Conservation (phyloP, 2,113 vertebrate genomes). For the Hemibagrus wyckioides region DNA sequence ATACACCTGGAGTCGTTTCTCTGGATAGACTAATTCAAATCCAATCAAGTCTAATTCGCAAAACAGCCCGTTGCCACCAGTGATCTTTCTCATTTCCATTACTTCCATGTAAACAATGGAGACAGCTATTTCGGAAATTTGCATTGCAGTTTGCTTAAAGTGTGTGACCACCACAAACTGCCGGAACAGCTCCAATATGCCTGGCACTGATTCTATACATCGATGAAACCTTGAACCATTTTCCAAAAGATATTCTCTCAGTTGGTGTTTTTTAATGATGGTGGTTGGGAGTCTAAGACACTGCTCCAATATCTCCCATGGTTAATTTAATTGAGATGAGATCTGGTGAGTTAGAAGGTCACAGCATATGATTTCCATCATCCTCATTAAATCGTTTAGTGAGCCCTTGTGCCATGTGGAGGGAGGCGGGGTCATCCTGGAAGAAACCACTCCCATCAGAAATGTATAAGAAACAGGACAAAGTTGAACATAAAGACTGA, state of each 20-base stretch:
- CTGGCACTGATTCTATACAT: background rate
- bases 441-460: background rate
- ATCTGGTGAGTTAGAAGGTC: background rate
- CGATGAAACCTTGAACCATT: background rate
- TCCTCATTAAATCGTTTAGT: background rate
- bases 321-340: background rate
- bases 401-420: background rate
- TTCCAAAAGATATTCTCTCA: background rate
- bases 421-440: background rate
- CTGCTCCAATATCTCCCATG: background rate
- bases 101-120: background rate
- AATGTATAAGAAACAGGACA: conserved; percentile 9
- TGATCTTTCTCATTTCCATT: background rate
- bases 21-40: background rate
- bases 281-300: background rate
- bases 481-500: conserved; percentile 19
- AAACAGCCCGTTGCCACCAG: background rate
- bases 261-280: background rate
- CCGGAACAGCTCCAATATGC: background rate
- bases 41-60: background rate
- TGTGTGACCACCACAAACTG: background rate
- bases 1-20: background rate
- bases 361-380: background rate
- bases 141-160: background rate
- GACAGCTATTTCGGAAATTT: background rate